Evolutionary conservation across 37 sponge, comb jelly and placozoan genomes (phyloP), one percentile per base, ranked within the genome.

Genomic region (Cliona cf. orientalis): DNA sequence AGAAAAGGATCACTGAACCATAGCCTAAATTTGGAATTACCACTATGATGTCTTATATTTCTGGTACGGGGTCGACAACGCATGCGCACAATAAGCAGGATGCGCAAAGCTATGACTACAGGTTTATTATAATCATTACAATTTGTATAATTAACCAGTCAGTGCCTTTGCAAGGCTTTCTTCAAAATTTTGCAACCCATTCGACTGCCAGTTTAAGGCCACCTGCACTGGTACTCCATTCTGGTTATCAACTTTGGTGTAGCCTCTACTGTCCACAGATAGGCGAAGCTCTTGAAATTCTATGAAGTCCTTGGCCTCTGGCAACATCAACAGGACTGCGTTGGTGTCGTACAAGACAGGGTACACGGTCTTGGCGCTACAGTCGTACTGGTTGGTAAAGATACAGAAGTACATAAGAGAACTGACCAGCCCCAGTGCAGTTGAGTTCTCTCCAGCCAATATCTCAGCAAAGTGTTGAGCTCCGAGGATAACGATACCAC

Each of bases 321-420:
- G 55, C 17, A 83, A n/a, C 3, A 61, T 58, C 57, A 83, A 38
- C 5, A 83, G 57, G 0, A 75, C 66, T 6, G 66, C 83, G 19
- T 49, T 67, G 6, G 75, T 34, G 64, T 83, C 83, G 43, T 40
- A 83, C 12, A 83, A 41, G 0, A 42, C 21, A 2, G 66, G 78
- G 22, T 17, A 65, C 34, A 33, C 65, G 11, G 14, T 46, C 3
- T 40, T 37, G 7, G 12, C 11, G 36, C 3, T 14, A 42, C 46
- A 40, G 6, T 9, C 38, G 1, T 40, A 23, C 3, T 11, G 22
- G 22, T 26, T 49, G 1, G 46, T 31, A 2, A 25, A 9, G 58
- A 74, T 5, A 25, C 86, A 86, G 74, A 35, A 78, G 40, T 79
- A 86, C 29, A 71, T 31, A 22, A 71, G 49, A 21, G 80, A 31